Evolutionary conservation across 2,888 invertebrate species (phyloP).

Genomic region (Globia sparganii): DNA sequence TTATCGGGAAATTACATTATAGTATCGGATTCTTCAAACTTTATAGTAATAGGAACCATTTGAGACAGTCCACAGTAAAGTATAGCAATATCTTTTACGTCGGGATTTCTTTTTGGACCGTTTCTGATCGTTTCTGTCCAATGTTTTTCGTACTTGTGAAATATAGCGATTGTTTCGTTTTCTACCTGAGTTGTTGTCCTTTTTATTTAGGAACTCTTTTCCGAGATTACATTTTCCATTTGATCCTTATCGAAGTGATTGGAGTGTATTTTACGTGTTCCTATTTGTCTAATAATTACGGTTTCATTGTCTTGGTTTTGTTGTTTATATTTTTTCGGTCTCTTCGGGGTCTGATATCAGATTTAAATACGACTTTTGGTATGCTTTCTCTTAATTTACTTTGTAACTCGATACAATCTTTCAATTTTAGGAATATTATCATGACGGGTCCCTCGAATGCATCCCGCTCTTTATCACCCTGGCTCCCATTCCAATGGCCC

Average conservation of each 20-base stretch:
- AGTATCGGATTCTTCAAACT: slow-evolving; percentile 22
- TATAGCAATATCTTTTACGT: slow-evolving; percentile 40
- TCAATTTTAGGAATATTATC: slow-evolving; percentile 35
- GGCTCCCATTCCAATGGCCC: slow-evolving; percentile 13
- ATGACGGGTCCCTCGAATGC: slow-evolving; percentile 41
- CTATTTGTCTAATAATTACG: slow-evolving; percentile 33
- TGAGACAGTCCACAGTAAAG: slow-evolving; percentile 26
- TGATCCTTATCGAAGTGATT: slow-evolving; percentile 60
- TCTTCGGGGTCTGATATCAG: slow-evolving; percentile 1
- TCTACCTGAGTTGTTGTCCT: slow-evolving; percentile 56
- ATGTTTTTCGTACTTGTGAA: slow-evolving; percentile 72
- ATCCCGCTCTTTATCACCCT: slow-evolving; percentile 40
- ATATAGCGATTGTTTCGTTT: slow-evolving; percentile 74
- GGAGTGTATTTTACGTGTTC: slow-evolving; percentile 46
- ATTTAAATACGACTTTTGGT: slow-evolving; percentile 17
- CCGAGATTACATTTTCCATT: slow-evolving; percentile 55
- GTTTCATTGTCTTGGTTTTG: slow-evolving; percentile 14
- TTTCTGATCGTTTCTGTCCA: slow-evolving; percentile 50
- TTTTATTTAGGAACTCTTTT: slow-evolving; percentile 50
- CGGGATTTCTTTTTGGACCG: slow-evolving; percentile 24
- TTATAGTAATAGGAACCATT: slow-evolving; percentile 38
- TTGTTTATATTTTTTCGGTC: slow-evolving; percentile 16
- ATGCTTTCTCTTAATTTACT: slow-evolving; percentile 27
- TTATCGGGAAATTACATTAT: slow-evolving; percentile 45
- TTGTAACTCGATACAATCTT: slow-evolving; percentile 28